Evolutionary conservation across 2,797 vertebrate genomes (phyloP), one percentile per base, ranked within the genome.

Genomic region (Spinibarbus caldwelli): DNA sequence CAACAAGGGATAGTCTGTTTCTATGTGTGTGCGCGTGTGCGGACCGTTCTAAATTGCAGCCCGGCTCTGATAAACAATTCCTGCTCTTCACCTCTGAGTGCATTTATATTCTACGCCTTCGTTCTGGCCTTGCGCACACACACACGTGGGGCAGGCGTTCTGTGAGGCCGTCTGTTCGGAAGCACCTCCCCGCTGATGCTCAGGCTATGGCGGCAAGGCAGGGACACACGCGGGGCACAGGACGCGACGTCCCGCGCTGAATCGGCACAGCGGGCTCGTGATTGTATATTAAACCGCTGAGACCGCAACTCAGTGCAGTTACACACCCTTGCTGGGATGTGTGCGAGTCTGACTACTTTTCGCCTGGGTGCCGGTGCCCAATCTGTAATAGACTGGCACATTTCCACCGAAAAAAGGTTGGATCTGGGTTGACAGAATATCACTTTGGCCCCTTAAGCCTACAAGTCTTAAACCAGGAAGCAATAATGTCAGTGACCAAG

Each of bases 11-110:
- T 23, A 54, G 80, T 78, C 87, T 83, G 82, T 84, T 80, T 82
- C 77, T 84, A 17, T 81, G 71, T 87, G 72, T 86, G 45, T 84
- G 71, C 84, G 68, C 72, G n/a, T n/a, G n/a, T n/a, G n/a, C n/a
- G n/a, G n/a, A 9, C 52, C 17, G 8, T 14, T 62, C 82, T 85
- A 86, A 85, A 87, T 80, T 80, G 88, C 49, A 86, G 82, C 87
- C 78, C 34, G 57, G 71, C 86, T 84, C 84, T 76, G 68, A 84
- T 86, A 87, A 87, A 89, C 88, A 89, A 87, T 86, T 87, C 78
- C 77, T 23, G 57, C 84, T 82, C 85, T 83, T 87, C 72, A 87
- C 84, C 78, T 86, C 86, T 77, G 78, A 72, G 86, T 86, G 77
- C 73, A 87, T 89, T 86, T 89, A 82, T 86, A 87, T 84, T 87